Base-by-base conservation (phyloP, 1,140 invertebrate genomes). In the Hestina assimilis region DNA sequence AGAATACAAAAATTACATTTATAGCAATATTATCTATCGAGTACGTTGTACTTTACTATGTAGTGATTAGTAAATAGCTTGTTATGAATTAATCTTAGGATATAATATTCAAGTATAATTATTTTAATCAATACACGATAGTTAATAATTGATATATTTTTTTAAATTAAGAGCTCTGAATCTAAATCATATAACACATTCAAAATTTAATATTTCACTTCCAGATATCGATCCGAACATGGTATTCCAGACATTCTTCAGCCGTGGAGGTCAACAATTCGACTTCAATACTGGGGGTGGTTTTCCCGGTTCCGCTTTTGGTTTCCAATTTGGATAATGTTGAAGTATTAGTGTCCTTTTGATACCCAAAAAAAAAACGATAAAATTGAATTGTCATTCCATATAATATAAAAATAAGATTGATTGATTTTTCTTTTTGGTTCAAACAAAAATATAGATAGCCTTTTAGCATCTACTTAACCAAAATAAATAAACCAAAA, bases 181-280 rank as follows among this genome's bases (percentile, higher is more conserved):
- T n/a, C n/a, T n/a, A n/a, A n/a, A n/a, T n/a, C n/a, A n/a, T n/a
- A n/a, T n/a, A n/a, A n/a, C n/a, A n/a, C n/a, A n/a, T n/a, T n/a
- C n/a, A n/a, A n/a, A n/a, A n/a, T n/a, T n/a, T n/a, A n/a, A n/a
- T n/a, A n/a, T 38, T 9, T 9, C 7, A 17, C 8, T 91, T 92
- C 55, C 89, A 93, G 92, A 93, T 86, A 92, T 96, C 60, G 94
- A 96, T 82, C 93, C 94, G 1, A 93, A 92, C 61, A 89, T 92
- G 64, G 92, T 95, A 63, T 96, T 96, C 89, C 93, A 95, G 79
- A 90, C 93, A 3, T 96, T 96, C 89, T 96, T 95, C 76, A 89
- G 90, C 29, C 90, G 90, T 35, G 83, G 87, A 17, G 81, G 83
- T 20, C 82, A 77, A 56, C 77, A 76, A 46, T 90, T 87, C 66